Evolutionary conservation across 2,113 vertebrate genomes (phyloP), one percentile per base, ranked within the genome.

Genomic region (Thalassoma bifasciatum): DNA sequence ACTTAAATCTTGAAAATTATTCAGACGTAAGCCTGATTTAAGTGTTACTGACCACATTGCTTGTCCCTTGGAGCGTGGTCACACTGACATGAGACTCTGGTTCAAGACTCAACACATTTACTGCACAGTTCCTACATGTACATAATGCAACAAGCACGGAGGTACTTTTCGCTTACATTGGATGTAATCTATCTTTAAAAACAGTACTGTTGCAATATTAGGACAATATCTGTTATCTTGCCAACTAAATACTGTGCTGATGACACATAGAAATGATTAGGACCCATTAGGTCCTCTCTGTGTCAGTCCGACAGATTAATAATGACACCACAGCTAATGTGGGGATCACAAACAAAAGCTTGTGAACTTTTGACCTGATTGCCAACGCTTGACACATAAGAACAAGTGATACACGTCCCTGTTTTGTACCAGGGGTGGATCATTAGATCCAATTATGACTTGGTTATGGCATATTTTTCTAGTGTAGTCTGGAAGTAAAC

Each of bases 271-370:
- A 36, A 44, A 63, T 42, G 36, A 52, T 44, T 44, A 46, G 13
- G n/a, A 12, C 17, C 17, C 24, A 36, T 37, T 10, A 37, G 26
- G 42, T 37, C 26, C 46, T 38, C 26, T 30, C 19, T 13, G n/a
- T 11, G 17, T 61, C 50, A 77, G n/a, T 30, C 37, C 37, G 16
- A n/a, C 75, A 42, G 56, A 56, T 17, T 38, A 73, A 23, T 8
- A 54, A 21, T 51, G 52, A 53, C 36, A 37, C 13, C 40, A 21
- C 36, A 66, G 21, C 24, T 67, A 19, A 11, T 26, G 37, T 16
- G 58, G 4, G 36, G 72, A 42, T 49, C 51, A 64, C 59, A 46
- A 13, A 21, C 46, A 49, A 69, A 76, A 86, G 64, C 66, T 62
- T 59, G 38, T 81, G 73, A 62, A 61, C 44, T 26, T 51, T 59